Conservation (phyloP, 2,888 invertebrate species). For the Marasmarcha lunaedactyla region DNA sequence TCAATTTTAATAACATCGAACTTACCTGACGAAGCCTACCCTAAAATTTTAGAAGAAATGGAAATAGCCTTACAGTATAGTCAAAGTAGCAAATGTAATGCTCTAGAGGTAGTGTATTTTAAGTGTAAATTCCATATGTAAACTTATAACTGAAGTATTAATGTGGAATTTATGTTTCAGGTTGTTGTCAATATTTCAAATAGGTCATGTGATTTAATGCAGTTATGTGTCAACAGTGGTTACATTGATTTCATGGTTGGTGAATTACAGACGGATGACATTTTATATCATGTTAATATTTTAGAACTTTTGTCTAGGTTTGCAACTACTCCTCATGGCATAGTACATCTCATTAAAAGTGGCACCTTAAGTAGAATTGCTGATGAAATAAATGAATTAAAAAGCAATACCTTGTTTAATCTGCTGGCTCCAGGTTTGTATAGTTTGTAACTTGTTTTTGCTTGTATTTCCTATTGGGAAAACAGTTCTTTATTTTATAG, state of each 20-base stretch:
- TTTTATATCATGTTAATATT: constrained; percentile 83
- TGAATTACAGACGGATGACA: constrained; percentile 77
- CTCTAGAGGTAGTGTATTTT: constrained; percentile 70
- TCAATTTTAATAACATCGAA: constrained; percentile 68
- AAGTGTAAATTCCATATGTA: not conserved
- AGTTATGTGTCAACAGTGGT: constrained; percentile 69
- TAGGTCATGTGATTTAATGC: constrained; percentile 70
- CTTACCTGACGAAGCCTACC: constrained; percentile 63
- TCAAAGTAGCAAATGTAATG: constrained; percentile 74
- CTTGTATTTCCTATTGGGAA: too few relatives aligned
- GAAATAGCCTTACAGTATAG: constrained; percentile 66
- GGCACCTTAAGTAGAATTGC: constrained; percentile 75
- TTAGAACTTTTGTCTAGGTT: constrained; percentile 82
- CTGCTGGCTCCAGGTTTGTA: constrained; percentile 77
- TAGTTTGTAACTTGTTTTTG: too few relatives aligned
- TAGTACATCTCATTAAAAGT: constrained; percentile 76
- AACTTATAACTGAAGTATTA: too few relatives aligned
- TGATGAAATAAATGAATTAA: constrained; percentile 67
- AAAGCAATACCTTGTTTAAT: constrained; percentile 72
- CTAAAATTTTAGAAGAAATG: constrained; percentile 66
- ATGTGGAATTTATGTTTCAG: too few relatives aligned
- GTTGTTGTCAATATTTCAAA: constrained; percentile 74
- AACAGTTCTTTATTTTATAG: too few relatives aligned
- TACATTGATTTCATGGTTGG: constrained; percentile 75
- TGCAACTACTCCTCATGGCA: constrained; percentile 78